phyloP scores from a whole-genome alignment of 2,113 vertebrate species.

The Charadrius vociferus region DNA sequence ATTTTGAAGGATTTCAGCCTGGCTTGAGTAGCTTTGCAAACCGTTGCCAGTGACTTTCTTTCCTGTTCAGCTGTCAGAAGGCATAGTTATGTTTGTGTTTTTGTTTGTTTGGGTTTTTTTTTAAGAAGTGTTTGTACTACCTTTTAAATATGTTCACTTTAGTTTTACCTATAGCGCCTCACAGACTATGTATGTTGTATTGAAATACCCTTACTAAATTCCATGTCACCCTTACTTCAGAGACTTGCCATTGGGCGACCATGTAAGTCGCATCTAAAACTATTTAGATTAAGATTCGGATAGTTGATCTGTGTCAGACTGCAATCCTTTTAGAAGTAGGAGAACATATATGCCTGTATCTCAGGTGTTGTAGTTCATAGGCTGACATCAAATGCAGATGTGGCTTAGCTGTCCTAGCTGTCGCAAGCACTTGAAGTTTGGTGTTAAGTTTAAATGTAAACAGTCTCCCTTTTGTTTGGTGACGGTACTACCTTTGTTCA shows the following conservation, averaged over 20 bases:
- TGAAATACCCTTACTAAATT: background rate
- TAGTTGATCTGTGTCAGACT: background rate
- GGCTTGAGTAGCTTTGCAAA: background rate
- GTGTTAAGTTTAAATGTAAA: background rate
- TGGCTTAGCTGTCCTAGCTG: background rate
- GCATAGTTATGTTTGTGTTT: background rate
- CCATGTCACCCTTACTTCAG: background rate
- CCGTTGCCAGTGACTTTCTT: background rate
- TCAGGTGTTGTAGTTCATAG: background rate
- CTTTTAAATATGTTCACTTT: background rate
- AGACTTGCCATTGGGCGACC: background rate
- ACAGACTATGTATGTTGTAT: fast-evolving
- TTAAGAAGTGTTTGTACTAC: background rate
- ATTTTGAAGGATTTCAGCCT: background rate
- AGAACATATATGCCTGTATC: fast-evolving
- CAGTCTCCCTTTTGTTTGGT: background rate
- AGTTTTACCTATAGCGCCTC: background rate
- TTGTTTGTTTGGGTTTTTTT: background rate
- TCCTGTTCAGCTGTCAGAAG: background rate
- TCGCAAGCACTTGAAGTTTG: background rate
- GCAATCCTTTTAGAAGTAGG: background rate
- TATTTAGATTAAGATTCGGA: background rate
- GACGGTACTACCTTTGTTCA: background rate
- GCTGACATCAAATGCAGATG: background rate
- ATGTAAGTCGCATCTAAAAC: background rate